These are phyloP conservation scores for Python bivittatus DNA, from an alignment of 2,113 vertebrate species.

Conservation along the genomic window DNA sequence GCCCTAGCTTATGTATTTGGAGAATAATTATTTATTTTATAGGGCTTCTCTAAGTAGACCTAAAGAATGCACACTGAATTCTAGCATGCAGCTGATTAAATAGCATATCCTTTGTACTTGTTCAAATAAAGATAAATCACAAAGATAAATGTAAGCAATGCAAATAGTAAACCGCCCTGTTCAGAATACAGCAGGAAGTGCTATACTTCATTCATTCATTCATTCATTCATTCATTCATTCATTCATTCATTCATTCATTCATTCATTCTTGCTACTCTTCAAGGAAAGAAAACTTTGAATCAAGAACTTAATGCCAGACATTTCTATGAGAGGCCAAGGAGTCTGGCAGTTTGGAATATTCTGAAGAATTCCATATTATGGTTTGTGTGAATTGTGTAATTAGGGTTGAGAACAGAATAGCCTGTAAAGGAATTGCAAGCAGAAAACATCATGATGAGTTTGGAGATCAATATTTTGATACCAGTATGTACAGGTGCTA, in stretches of 20 bases:
- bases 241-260: background rate
- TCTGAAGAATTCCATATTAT: background rate
- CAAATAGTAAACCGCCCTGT: background rate
- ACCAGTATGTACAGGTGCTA: background rate
- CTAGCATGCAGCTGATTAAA: slow-evolving; percentile 7
- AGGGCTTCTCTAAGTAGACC: background rate
- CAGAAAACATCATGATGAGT: background rate
- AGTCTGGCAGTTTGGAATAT: background rate
- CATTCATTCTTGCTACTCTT: background rate
- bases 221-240: background rate
- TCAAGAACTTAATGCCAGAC: background rate
- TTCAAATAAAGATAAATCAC: slow-evolving; percentile 1
- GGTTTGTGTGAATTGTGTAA: background rate
- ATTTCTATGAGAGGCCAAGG: background rate
- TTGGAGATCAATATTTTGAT: background rate
- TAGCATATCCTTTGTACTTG: background rate
- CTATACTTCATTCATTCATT: background rate
- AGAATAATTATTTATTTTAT: slow-evolving; percentile 11
- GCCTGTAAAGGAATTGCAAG: background rate
- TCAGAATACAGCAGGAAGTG: background rate
- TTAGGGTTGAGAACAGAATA: background rate
- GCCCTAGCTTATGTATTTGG: background rate
- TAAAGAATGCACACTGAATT: slow-evolving; percentile 17
- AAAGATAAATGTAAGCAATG: background rate
- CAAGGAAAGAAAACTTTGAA: background rate